Evolutionary conservation across 2,797 vertebrate species (phyloP), one percentile per base, ranked within the genome.

Genomic region (Saxicola maurus): DNA sequence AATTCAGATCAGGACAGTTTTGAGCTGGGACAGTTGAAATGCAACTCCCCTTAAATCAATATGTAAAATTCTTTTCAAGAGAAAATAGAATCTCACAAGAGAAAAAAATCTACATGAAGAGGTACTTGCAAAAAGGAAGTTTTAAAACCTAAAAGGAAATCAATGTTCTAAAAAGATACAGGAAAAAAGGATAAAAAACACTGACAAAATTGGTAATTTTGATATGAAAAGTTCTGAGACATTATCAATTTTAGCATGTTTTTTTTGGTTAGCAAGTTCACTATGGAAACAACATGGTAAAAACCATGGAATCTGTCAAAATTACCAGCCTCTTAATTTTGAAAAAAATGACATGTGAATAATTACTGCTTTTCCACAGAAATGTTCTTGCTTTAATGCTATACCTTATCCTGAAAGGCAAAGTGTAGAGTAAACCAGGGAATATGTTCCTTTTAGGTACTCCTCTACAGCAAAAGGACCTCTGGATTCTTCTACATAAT

Each of bases 161-260:
- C 6, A 24, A 5, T 30, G 6, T 37, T 73, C 19, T 69, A 43
- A 79, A 68, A 76, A 65, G n/a, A 28, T 40, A 48, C n/a, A 13
- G 28, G 5, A 78, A 23, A 59, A 72, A 60, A 59, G 23, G 16
- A 45, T 24, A 24, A 64, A 61, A 55, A 55, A 1, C 27, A 31
- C 30, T 53, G 27, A 46, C 9, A 67, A 57, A 86, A 48, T 19
- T 17, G 11, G 30, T 48, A 20, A 11, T 55, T 82, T 16, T 52
- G 12, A 38, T 7, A 30, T 9, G 1, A 31, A 35, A 82, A 71
- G 25, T 60, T 67, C 27, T 31, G 30, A 51, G 11, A 53, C 1
- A 18, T 11, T 20, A 79, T 12, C 9, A 42, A 45, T 40, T 59
- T 71, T 20, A 56, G 31, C 3, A 2, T 0, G 0, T 28, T 56